These are phyloP conservation scores for Muscicapa comitata DNA, from an alignment of 2,797 vertebrate species.

Conservation along the genomic window DNA sequence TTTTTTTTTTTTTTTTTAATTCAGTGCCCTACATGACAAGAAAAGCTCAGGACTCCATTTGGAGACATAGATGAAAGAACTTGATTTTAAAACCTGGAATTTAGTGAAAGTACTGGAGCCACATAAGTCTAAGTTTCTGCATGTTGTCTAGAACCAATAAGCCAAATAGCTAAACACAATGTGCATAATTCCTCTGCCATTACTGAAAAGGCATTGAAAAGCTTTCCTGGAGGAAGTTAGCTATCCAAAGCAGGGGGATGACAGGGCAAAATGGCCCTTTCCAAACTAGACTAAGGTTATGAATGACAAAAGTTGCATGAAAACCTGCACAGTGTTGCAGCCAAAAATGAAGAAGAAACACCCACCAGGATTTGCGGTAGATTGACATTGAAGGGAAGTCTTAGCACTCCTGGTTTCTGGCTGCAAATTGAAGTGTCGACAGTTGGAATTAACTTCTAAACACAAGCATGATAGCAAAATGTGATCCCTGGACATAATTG, in stretches of 20 bases:
- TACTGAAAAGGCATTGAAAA: neutral
- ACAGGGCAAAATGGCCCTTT: neutral
- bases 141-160: neutral
- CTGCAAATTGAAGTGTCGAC: neutral
- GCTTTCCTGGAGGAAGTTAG: neutral
- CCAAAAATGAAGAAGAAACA: neutral
- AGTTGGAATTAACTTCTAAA: slow-evolving; percentile 1
- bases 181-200: neutral
- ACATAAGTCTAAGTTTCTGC: neutral
- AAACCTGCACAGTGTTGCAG: neutral
- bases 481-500: neutral
- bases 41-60: neutral
- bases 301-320: neutral
- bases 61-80: neutral
- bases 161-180: neutral
- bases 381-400: neutral
- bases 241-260: neutral
- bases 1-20: neutral
- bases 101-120: neutral
- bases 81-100: neutral
- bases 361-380: neutral
- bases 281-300: neutral
- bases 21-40: neutral
- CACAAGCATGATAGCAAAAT: neutral
- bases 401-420: neutral